Percentiles rank a stretch among this genome's conserved stretches.
These are phyloP conservation scores for Microtus agrestis DNA, from an alignment of 2,797 vertebrate species.

Conservation along the genomic window DNA sequence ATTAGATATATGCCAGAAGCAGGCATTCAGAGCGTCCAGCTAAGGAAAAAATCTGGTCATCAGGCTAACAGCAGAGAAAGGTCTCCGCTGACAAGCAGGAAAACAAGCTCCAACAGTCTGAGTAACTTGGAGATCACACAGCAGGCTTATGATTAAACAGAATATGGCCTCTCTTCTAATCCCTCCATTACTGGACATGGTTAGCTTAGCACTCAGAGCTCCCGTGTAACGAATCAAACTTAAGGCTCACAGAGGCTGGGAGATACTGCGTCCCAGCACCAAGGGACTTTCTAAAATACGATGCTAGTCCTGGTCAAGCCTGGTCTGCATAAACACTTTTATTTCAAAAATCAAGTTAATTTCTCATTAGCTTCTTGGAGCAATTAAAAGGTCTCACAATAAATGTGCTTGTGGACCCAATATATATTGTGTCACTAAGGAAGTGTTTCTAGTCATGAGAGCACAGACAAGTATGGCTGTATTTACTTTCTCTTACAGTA, in stretches of 20 bases:
- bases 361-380: slow-evolving; percentile 9
- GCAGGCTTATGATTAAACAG: not conserved
- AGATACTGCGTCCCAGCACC: not conserved
- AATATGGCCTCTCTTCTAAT: not conserved
- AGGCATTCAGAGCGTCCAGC: not conserved
- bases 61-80: not conserved
- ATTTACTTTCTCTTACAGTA: slow-evolving; percentile 26
- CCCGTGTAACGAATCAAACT: not conserved
- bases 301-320: not conserved
- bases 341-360: slow-evolving; percentile 14
- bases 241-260: not conserved
- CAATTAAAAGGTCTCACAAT: not conserved
- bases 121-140: not conserved
- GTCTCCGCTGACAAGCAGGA: not conserved
- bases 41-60: slow-evolving; percentile 16
- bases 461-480: not conserved
- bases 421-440: slow-evolving; percentile 1
- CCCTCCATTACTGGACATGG: not conserved
- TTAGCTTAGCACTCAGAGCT: not conserved
- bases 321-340: not conserved
- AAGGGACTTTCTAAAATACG: not conserved
- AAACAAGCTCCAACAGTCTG: not conserved
- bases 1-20: not conserved
- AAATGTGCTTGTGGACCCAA: not conserved
- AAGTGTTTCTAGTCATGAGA: not conserved